Base-by-base conservation (phyloP, 2,888 invertebrate genomes). In the Hemaris fuciformis region DNA sequence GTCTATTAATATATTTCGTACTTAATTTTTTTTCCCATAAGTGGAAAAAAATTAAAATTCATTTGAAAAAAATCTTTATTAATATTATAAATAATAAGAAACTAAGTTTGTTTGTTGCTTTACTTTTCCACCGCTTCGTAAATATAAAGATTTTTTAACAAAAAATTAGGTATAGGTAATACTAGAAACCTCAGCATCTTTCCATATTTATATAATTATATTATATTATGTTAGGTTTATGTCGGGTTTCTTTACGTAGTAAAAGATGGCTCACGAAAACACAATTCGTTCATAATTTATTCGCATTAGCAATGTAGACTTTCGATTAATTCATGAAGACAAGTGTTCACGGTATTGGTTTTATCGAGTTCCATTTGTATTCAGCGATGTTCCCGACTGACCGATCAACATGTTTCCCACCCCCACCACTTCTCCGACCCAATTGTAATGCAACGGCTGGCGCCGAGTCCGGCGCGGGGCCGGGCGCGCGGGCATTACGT, bases 381-480 rank as follows among this genome's bases (percentile, higher is more conserved):
- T 86, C 84, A 75, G 74, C 71, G 72, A 77, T 81, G 83, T 90
- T 90, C 91, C 91, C 88, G 88, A 84, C 74, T 86, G 85, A 85
- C 84, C 87, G 85, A 86, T 77, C 86, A 83, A 83, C 87, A 87
- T 88, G 88, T 87, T 90, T 92, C 91, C 91, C 91, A 91, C 91
- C 92, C 91, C 91, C 91, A 87, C 91, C 80, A 85, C 75, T 68
- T 75, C 74, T 79, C 85, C 89, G 87, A 89, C 89, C 91, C 83
- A 91, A 84, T 91, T 91, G 90, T 88, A 84, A 88, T 89, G 86
- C 90, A 84, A 79, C 79, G 83, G 77, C 85, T 78, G 84, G 80
- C 75, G 74, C 77, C 75, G 77, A 68, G 84, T 77, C 80, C 80
- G 83, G 78, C 76, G 80, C 76, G 77, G 84, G 82, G 81, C n/a